Evolutionary conservation across 2,888 invertebrate species (phyloP), one percentile per base, ranked within the genome.

Genomic region (Cheilosia vernalis): DNA sequence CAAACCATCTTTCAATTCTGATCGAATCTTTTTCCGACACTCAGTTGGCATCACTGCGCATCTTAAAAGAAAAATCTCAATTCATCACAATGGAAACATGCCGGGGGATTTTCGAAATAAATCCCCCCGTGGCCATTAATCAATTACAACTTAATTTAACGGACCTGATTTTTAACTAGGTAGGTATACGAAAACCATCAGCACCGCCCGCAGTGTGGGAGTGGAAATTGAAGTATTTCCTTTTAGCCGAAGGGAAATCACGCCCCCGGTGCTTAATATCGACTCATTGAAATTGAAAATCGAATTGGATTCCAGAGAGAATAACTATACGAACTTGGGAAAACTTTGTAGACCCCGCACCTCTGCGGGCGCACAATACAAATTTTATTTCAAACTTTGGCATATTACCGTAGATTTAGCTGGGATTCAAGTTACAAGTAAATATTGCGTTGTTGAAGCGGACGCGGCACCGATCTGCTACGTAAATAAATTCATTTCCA

Each of bases 61-160:
- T 0, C 13, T 13, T 4, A 10, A 13, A 37, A 37, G 27, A 13
- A 37, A 37, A 37, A 13, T 37, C 37, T 37, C 37, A 37, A 37
- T 37, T 37, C 13, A 37, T 37, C 37, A 37, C 13, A 37, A 13
- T 30, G 30, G 9, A 30, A 30, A 9, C 30, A 30, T 10, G 13
- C 37, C 4, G 13, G 37, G 37, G 37, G 37, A 37, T 37, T 37
- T 13, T 37, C 13, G 13, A 37, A 37, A 56, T 17, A 51, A 42
- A 40, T 17, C 21, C 58, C 51, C 44, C 15, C 51, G n/a, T 13
- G 64, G 51, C 15, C 58, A 72, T 72, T 79, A 72, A 79, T 79
- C 79, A 79, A 79, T 79, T 72, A 72, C 37, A 61, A 30, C 40
- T 44, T 60, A 72, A 79, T 72, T 30, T 64, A 42, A 19, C 10